Evolutionary conservation across 2,797 vertebrate species (phyloP).

Genomic region (Lindbergichthys nudifrons): DNA sequence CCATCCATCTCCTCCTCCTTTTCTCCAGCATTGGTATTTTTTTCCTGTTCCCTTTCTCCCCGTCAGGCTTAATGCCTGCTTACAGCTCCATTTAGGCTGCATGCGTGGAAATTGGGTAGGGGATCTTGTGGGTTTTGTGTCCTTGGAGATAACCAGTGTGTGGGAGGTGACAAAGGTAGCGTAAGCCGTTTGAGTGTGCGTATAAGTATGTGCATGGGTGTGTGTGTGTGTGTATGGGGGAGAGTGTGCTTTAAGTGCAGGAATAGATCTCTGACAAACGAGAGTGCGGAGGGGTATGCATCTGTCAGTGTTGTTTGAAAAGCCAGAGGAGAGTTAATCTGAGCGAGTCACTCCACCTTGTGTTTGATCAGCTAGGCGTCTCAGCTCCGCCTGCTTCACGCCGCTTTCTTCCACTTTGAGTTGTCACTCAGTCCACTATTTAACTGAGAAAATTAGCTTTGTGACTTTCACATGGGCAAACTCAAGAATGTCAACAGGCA

Average conservation of each 20-base stretch:
- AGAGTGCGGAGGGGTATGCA: constrained; percentile 74
- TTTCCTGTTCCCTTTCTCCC: constrained; percentile 70
- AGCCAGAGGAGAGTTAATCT: constrained; percentile 77
- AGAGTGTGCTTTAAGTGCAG: constrained; percentile 77
- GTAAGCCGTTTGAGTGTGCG: constrained; percentile 72
- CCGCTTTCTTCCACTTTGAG: constrained; percentile 29
- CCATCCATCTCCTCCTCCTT: constrained; percentile 69
- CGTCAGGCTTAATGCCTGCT: constrained; percentile 82
- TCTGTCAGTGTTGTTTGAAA: constrained; percentile 78
- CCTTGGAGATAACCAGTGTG: constrained; percentile 84
- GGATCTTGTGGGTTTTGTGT: constrained; percentile 85
- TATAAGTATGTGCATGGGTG: constrained; percentile 27
- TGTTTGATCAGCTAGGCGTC: constrained; percentile 66
- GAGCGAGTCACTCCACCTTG: constrained; percentile 74
- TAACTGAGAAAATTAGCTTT: constrained; percentile 4
- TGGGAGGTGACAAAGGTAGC: constrained; percentile 86
- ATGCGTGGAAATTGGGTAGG: constrained; percentile 84
- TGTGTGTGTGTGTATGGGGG: constrained; percentile 10
- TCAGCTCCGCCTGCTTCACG: constrained; percentile 31
- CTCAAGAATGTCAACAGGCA: constrained; percentile 18
- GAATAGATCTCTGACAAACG: constrained; percentile 80
- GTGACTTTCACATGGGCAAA: constrained; percentile 22
- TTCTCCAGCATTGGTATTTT: constrained; percentile 57
- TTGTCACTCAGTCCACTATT: constrained; percentile 11
- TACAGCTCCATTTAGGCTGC: constrained; percentile 83